Percentiles rank a stretch among this genome's conserved stretches.
Evolutionary conservation across 2,888 invertebrate genomes (phyloP).

Genomic region (Oscheius sp.): DNA sequence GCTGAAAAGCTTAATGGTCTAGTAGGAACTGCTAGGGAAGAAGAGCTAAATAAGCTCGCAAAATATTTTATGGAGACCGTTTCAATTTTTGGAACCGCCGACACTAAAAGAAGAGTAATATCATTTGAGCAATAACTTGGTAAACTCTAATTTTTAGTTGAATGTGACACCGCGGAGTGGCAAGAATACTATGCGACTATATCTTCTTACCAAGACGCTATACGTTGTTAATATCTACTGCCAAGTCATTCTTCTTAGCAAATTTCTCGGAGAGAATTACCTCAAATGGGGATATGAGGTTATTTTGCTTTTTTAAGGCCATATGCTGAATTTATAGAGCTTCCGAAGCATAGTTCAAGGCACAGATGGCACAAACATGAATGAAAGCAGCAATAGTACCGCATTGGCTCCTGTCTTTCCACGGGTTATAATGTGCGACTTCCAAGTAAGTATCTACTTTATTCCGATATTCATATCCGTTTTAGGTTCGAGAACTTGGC

Average conservation of each 20-base stretch:
- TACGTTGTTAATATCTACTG: constrained; percentile 74
- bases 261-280: constrained; percentile 73
- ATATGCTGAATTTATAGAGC: not conserved
- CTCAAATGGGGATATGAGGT: constrained; percentile 61
- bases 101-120: not conserved
- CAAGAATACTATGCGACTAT: constrained; percentile 70
- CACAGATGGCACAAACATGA: too few species aligned
- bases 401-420: constrained; percentile 72
- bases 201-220: constrained; percentile 74
- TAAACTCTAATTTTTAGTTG: too few species aligned
- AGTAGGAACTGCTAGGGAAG: constrained; percentile 51
- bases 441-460: constrained; percentile 33
- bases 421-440: constrained; percentile 74
- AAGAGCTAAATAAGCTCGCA: constrained; percentile 53
- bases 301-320: too few species aligned
- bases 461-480: not conserved
- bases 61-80: constrained; percentile 58
- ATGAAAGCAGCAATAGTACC: too few species aligned
- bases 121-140: not conserved
- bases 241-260: constrained; percentile 74
- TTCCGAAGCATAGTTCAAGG: not conserved
- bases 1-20: constrained; percentile 42
- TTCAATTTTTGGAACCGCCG: constrained; percentile 34
- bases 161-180: constrained; percentile 50
- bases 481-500: constrained; percentile 50